These are phyloP conservation scores for Danio jaintianensis DNA, from an alignment of 2,797 vertebrate genomes.

Conservation along the genomic window DNA sequence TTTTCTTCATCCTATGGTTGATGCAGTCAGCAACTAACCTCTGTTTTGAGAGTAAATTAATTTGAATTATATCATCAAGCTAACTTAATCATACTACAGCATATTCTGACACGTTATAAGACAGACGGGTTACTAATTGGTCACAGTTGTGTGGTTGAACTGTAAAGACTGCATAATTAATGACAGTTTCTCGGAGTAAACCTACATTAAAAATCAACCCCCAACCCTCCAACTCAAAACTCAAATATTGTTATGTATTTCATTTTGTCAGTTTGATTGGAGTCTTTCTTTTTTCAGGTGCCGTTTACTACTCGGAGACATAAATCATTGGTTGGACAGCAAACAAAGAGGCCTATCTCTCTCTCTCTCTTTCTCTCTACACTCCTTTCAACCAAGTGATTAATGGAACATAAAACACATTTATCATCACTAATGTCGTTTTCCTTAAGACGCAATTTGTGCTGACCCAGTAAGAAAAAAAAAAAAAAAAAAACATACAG, in stretches of 20 bases:
- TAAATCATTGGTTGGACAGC: slow-evolving; percentile 66
- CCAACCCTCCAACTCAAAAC: slow-evolving; percentile 40
- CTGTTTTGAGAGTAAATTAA: slow-evolving; percentile 35
- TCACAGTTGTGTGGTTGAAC: slow-evolving; percentile 61
- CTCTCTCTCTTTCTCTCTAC: slow-evolving; percentile 44
- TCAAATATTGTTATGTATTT: slow-evolving; percentile 52
- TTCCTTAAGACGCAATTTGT: slow-evolving; percentile 72
- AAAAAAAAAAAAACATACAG: neutral
- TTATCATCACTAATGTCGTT: slow-evolving; percentile 76
- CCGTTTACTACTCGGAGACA: slow-evolving; percentile 48
- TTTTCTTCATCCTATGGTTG: slow-evolving; percentile 10
- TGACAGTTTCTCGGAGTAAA: slow-evolving; percentile 48
- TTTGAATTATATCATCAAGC: slow-evolving; percentile 43
- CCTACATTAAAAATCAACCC: slow-evolving; percentile 33
- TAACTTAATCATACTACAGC: slow-evolving; percentile 29
- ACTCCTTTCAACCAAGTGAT: slow-evolving; percentile 67
- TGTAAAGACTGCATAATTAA: slow-evolving; percentile 62
- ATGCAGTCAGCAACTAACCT: slow-evolving; percentile 2
- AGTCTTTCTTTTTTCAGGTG: slow-evolving; percentile 44
- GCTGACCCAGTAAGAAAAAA: slow-evolving; percentile 62
- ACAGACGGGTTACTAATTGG: slow-evolving; percentile 65
- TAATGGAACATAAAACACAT: slow-evolving; percentile 76
- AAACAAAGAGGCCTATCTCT: slow-evolving; percentile 70
- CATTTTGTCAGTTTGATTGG: slow-evolving; percentile 70
- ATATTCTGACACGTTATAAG: slow-evolving; percentile 35